A percentile compares a stretch with the other conserved stretches of the same genome.
These are phyloP conservation scores for Ostrea denselamellosa DNA, from an alignment of 1,140 invertebrate genomes.

Conservation along the genomic window DNA sequence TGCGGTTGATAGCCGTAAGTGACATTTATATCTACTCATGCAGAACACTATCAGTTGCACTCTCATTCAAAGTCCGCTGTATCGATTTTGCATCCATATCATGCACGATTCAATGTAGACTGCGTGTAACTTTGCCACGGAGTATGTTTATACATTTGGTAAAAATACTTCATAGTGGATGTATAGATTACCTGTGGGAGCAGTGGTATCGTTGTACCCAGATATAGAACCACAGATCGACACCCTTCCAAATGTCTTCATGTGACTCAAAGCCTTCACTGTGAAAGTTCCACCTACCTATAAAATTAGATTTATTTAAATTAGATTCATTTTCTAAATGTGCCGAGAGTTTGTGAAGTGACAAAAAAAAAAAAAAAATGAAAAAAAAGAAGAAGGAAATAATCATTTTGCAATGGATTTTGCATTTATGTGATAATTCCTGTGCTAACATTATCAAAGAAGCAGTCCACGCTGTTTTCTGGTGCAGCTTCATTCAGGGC, in stretches of 20 bases:
- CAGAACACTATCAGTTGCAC: too few relatives aligned
- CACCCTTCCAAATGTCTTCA: constrained; percentile 60
- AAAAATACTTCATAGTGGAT: too few relatives aligned
- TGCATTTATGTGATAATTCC: too few relatives aligned
- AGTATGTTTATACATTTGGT: not conserved
- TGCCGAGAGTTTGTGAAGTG: not conserved
- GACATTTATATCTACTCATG: too few relatives aligned
- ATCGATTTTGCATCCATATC: too few relatives aligned
- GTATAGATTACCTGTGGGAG: constrained; percentile 20
- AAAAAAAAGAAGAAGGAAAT: too few relatives aligned
- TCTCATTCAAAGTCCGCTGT: too few relatives aligned
- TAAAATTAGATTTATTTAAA: constrained; percentile 67
- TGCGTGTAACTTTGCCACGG: too few relatives aligned
- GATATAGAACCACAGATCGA: constrained; percentile 63
- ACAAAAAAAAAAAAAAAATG: too few relatives aligned
- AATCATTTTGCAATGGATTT: too few relatives aligned
- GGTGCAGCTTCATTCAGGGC: constrained; percentile 84
- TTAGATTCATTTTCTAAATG: not conserved
- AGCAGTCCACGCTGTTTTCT: constrained; percentile 84
- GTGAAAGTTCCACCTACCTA: constrained; percentile 73
- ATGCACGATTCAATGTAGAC: too few relatives aligned
- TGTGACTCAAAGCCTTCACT: constrained; percentile 48
- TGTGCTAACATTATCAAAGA: constrained; percentile 86
- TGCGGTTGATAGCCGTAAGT: too few relatives aligned
- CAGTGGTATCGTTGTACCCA: constrained; percentile 52